Evolutionary conservation across 1,140 invertebrate species (phyloP).

Genomic region (Musca domestica): DNA sequence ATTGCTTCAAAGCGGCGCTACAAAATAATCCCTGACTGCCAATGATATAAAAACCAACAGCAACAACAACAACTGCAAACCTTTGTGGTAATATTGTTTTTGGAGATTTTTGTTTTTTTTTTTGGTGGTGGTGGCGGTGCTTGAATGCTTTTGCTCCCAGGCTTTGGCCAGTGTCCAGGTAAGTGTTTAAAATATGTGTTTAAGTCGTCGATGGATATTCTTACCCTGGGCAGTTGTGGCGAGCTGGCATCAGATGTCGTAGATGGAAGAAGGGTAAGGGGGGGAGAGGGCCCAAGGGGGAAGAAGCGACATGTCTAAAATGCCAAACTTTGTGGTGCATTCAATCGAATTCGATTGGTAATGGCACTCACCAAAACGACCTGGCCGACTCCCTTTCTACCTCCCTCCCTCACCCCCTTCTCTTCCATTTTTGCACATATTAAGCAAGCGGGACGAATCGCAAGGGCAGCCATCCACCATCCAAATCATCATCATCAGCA

Average conservation of each 20-base stretch:
- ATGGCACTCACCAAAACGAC: conserved; percentile 19
- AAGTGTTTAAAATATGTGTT: conserved; percentile 21
- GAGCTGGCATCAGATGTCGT: no score
- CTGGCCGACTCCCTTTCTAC: no score
- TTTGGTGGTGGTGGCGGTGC: no score
- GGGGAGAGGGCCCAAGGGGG: no score
- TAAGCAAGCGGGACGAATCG: no score
- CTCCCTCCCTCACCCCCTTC: no score
- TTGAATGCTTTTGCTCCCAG: no score
- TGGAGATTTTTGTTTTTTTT: no score
- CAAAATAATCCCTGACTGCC: conserved; percentile 8
- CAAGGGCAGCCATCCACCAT: conserved; percentile 16
- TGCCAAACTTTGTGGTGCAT: conserved; percentile 21
- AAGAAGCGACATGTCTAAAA: conserved; percentile 18
- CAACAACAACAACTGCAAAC: not conserved
- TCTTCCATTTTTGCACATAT: conserved; percentile 2
- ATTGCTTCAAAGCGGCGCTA: conserved; percentile 22
- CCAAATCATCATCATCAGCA: not conserved
- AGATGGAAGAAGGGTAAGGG: no score
- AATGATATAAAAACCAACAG: not conserved
- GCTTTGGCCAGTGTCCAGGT: not conserved
- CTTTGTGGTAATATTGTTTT: not conserved
- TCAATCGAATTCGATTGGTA: conserved; percentile 21
- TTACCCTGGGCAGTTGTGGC: not conserved
- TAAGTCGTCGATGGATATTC: conserved; percentile 2